Evolutionary conservation across 2,797 vertebrate species (phyloP).

Genomic region (Steatocranus sp.): DNA sequence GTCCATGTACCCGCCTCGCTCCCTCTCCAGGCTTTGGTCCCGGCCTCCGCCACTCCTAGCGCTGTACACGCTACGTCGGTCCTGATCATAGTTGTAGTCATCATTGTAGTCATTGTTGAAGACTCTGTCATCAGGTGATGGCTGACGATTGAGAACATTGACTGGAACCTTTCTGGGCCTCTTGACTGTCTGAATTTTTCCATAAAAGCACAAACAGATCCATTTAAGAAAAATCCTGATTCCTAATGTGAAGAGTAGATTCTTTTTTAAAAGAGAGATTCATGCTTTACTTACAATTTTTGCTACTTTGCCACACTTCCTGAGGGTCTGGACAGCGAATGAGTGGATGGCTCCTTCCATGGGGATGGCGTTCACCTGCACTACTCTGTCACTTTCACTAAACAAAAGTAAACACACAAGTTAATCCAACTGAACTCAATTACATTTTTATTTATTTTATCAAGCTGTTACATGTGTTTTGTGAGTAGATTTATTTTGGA

Average conservation of each 20-base stretch:
- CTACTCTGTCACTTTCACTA: constrained; percentile 91
- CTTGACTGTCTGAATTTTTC: constrained; percentile 83
- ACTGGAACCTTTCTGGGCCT: constrained; percentile 84
- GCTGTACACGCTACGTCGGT: constrained; percentile 82
- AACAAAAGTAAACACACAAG: constrained; percentile 14
- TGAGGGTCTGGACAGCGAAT: constrained; percentile 91
- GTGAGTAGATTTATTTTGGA: neutral
- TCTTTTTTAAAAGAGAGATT: neutral
- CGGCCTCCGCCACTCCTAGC: constrained; percentile 74
- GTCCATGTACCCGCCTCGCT: constrained; percentile 56
- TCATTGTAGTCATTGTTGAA: constrained; percentile 84
- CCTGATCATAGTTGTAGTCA: constrained; percentile 81
- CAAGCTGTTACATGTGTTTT: neutral
- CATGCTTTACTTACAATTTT: constrained; percentile 85
- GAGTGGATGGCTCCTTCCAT: constrained; percentile 92
- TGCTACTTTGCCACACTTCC: constrained; percentile 95
- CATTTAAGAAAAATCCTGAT: neutral
- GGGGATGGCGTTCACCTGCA: constrained; percentile 86
- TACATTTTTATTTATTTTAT: neutral
- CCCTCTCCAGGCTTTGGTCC: constrained; percentile 69
- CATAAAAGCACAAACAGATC: neutral
- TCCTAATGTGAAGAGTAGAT: neutral
- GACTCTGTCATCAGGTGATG: constrained; percentile 79
- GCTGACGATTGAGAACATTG: constrained; percentile 68
- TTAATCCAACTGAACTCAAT: neutral